Evolutionary conservation across 1,140 invertebrate species (phyloP).

Genomic region (Tachypleus tridentatus): DNA sequence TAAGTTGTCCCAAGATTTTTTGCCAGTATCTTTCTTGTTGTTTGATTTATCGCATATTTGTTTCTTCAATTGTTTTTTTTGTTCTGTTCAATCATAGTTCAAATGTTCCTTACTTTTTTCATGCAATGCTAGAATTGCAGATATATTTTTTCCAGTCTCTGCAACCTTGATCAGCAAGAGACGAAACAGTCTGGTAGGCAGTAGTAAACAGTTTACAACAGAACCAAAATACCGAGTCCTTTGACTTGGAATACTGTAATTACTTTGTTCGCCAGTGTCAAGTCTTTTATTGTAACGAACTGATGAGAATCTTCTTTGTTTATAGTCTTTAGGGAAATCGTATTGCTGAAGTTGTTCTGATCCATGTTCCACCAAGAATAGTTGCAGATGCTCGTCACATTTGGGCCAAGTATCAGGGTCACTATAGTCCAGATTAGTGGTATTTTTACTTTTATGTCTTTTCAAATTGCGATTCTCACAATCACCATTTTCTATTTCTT

Average conservation of each 20-base stretch:
- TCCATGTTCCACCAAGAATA: not conserved
- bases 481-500: no score
- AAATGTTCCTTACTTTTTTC: not conserved
- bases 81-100: not conserved
- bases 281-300: not conserved
- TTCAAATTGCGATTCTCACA: no score
- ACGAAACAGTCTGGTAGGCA: not conserved
- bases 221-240: not conserved
- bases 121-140: not conserved
- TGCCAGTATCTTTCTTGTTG: not conserved
- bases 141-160: slow-evolving; percentile 1
- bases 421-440: not conserved
- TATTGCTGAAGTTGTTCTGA: not conserved
- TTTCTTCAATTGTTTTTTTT: not conserved
- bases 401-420: not conserved
- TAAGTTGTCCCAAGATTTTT: not conserved
- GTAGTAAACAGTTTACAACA: not conserved
- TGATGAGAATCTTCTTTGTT: not conserved
- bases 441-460: not conserved
- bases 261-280: not conserved
- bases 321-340: not conserved
- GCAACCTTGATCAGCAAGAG: not conserved
- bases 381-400: not conserved
- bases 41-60: not conserved
- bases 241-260: not conserved